Conservation (phyloP, 2,113 vertebrate genomes). For the Calidris pugnax region DNA sequence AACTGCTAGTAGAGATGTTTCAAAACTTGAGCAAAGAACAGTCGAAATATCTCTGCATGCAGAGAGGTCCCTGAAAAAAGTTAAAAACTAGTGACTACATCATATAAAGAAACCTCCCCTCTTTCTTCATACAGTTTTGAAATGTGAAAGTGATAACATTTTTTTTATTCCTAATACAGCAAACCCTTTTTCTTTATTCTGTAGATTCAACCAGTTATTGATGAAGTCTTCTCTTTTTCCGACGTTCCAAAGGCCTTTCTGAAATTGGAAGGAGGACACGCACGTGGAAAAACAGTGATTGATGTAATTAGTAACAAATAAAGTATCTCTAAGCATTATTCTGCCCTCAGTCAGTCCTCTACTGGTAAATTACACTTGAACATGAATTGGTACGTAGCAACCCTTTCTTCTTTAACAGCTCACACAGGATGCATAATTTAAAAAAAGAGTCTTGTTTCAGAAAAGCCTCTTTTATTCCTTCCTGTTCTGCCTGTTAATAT, state of each 20-base stretch:
- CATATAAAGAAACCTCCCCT: not conserved
- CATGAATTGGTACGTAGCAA: not conserved
- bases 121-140: not conserved
- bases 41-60: not conserved
- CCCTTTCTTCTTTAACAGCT: not conserved
- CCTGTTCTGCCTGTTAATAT: not conserved
- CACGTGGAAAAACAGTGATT: slow-evolving; percentile 92
- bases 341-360: not conserved
- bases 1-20: not conserved
- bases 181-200: slow-evolving; percentile 41
- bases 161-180: not conserved
- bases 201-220: slow-evolving; percentile 90
- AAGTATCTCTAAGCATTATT: not conserved
- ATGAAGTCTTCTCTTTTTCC: slow-evolving; percentile 87
- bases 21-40: not conserved
- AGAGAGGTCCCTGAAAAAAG: not conserved
- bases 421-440: not conserved
- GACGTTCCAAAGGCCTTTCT: slow-evolving; percentile 89
- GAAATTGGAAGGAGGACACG: slow-evolving; percentile 91
- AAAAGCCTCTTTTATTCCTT: not conserved
- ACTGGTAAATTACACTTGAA: not conserved
- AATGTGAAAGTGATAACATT: not conserved
- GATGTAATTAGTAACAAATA: slow-evolving; percentile 71
- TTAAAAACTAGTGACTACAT: not conserved
- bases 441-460: not conserved